Percentiles rank a stretch among this genome's conserved stretches.
These are phyloP conservation scores for Sebastes goodei DNA, from an alignment of 2,797 vertebrate species.

Conservation along the genomic window DNA sequence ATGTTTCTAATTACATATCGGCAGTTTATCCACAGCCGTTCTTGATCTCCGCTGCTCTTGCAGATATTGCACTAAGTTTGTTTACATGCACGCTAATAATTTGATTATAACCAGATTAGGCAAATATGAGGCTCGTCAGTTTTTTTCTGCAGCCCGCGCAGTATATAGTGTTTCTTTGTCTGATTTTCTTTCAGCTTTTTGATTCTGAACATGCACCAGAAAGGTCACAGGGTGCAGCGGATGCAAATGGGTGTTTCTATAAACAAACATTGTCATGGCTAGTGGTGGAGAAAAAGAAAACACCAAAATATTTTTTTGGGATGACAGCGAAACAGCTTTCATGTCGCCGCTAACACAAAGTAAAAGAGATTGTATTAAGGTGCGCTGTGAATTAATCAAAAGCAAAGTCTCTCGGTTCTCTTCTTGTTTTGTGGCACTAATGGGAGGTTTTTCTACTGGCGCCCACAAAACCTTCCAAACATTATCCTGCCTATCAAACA, in stretches of 20 bases:
- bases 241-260: conserved; percentile 38
- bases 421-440: not conserved
- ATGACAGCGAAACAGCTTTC: not conserved
- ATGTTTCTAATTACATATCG: conserved; percentile 7
- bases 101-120: conserved; percentile 5
- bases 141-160: not conserved
- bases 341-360: not conserved
- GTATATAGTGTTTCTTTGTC: not conserved
- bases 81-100: conserved; percentile 14
- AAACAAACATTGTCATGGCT: not conserved
- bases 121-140: not conserved
- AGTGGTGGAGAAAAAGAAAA: not conserved
- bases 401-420: not conserved
- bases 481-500: conserved; percentile 14
- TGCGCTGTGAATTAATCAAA: not conserved
- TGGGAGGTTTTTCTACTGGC: not conserved
- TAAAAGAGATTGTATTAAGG: not conserved
- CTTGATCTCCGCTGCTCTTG: not conserved
- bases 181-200: conserved; percentile 15
- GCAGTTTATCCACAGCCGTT: conserved; percentile 2
- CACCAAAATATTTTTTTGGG: not conserved
- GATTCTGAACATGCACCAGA: conserved; percentile 4
- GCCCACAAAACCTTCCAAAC: not conserved
- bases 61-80: not conserved
- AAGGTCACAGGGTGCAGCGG: conserved; percentile 14